phyloP scores from a whole-genome alignment of 2,797 vertebrate genomes.

The Notolabrus celidotus region DNA sequence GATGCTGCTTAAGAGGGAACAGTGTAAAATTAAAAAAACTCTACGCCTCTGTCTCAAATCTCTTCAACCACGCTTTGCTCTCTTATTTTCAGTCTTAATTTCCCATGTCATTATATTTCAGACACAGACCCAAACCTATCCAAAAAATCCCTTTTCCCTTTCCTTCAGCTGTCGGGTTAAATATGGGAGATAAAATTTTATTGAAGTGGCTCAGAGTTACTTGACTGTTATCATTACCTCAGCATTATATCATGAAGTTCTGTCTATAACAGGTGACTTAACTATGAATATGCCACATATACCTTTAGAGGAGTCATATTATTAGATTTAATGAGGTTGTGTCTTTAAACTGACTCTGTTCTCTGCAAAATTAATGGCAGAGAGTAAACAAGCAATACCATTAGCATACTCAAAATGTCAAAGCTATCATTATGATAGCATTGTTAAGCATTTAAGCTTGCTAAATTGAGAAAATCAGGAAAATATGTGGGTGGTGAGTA shows the following conservation, averaged over 20 bases:
- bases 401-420: too few species aligned
- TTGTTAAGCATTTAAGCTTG: too few species aligned
- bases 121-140: conserved; percentile 8
- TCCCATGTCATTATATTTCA: conserved; percentile 38
- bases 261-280: background rate
- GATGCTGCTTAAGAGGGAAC: conserved; percentile 48
- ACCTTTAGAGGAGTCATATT: background rate
- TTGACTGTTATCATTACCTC: conserved; percentile 7
- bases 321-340: too few species aligned
- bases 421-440: too few species aligned
- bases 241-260: conserved; percentile 10
- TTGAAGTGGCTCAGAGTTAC: conserved; percentile 6
- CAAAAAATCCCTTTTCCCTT: conserved; percentile 18
- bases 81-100: conserved; percentile 55
- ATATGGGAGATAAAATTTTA: conserved; percentile 15
- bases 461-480: too few species aligned
- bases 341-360: too few species aligned
- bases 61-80: conserved; percentile 25
- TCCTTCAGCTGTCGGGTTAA: conserved; percentile 20
- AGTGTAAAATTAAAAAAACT: conserved; percentile 37
- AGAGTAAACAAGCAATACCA: too few species aligned
- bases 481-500: too few species aligned
- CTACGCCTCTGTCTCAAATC: conserved; percentile 23
- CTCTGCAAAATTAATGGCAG: too few species aligned
- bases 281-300: background rate